Conservation (phyloP, 2,113 vertebrate species). For the Morone saxatilis region DNA sequence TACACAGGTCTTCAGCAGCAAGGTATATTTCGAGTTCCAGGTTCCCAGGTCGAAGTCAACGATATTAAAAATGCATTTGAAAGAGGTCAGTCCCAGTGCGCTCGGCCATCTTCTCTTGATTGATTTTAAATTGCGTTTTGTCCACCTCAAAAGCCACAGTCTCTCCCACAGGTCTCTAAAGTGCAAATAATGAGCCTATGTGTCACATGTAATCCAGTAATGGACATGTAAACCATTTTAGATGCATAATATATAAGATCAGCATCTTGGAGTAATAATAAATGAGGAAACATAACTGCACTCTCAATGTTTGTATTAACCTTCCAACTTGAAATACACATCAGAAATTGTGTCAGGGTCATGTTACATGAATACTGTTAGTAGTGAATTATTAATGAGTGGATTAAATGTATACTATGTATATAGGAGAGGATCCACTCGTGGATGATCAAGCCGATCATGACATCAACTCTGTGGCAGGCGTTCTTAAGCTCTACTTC, state of each 20-base stretch:
- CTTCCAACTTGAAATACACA: constrained; percentile 6
- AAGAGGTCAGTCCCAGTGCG: constrained; percentile 88
- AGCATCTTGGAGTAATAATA: constrained; percentile 26
- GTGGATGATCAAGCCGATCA: constrained; percentile 95
- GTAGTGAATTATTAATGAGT: constrained; percentile 41
- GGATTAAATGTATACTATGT: constrained; percentile 32
- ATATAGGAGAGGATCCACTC: constrained; percentile 95
- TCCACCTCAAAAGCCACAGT: constrained; percentile 61
- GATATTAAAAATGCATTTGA: constrained; percentile 99
- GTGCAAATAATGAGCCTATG: constrained; percentile 61
- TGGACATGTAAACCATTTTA: constrained; percentile 52
- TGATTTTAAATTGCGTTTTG: constrained; percentile 75
- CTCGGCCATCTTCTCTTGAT: constrained; percentile 59
- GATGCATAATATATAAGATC: constrained; percentile 61
- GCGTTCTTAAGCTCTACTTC: constrained; percentile 98
- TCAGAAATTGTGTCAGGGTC: constrained; percentile 3
- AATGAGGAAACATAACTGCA: constrained; percentile 41
- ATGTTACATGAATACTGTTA: neutral
- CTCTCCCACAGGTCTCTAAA: constrained; percentile 50
- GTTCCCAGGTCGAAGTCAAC: constrained; percentile 98
- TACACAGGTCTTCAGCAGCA: constrained; percentile 95
- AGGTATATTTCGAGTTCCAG: constrained; percentile 97
- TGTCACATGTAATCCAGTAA: constrained; percentile 42
- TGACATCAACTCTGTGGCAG: constrained; percentile 98
- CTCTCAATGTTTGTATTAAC: constrained; percentile 33